Conservation (phyloP, 2,797 vertebrate genomes). For the Lepus oiostolus region DNA sequence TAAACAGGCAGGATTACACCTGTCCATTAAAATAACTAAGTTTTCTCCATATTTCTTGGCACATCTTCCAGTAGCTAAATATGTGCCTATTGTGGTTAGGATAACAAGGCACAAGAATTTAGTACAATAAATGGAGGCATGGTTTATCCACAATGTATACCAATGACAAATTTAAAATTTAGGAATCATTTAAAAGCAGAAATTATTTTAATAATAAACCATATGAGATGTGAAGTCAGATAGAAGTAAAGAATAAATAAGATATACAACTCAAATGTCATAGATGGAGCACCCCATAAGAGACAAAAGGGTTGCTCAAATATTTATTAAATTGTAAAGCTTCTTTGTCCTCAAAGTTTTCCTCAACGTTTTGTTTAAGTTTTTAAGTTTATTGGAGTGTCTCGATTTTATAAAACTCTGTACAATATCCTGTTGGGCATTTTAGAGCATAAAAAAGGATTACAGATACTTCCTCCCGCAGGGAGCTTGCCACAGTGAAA, state of each 20-base stretch:
- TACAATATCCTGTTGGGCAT: no score
- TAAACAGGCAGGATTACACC: no score
- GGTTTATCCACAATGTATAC: neutral
- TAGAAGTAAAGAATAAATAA: neutral
- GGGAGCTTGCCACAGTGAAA: neutral
- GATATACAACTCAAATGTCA: neutral
- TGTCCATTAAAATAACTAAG: neutral
- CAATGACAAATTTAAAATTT: neutral
- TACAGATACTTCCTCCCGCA: neutral
- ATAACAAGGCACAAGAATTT: neutral
- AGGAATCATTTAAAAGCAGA: conserved; percentile 10
- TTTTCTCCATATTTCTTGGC: neutral
- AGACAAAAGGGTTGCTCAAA: neutral
- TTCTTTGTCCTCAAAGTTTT: neutral
- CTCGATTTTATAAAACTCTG: neutral
- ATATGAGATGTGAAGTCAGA: neutral
- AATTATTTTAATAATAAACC: neutral
- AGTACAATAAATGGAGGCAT: neutral
- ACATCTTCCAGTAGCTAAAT: neutral
- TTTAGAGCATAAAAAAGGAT: neutral
- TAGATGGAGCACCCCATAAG: neutral
- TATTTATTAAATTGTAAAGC: neutral
- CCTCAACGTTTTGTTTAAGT: neutral
- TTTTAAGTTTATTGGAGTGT: neutral
- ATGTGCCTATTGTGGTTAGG: neutral